Evolutionary conservation across 2,888 invertebrate species (phyloP).

Genomic region (Lypha dubia): DNA sequence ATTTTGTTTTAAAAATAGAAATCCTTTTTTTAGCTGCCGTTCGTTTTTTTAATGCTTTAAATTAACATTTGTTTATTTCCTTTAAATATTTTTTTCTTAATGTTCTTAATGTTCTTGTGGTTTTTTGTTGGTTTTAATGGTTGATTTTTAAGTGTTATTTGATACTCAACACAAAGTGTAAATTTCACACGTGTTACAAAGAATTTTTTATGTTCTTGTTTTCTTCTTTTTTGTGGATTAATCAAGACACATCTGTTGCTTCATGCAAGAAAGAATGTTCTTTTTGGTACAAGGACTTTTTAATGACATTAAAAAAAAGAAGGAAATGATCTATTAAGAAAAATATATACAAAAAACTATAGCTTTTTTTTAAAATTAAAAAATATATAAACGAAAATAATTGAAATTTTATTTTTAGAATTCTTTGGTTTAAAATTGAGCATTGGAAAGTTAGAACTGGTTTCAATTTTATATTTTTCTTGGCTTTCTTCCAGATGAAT

Average conservation of each 20-base stretch:
- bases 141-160: conserved; percentile 72
- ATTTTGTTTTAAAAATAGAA: conserved; percentile 61
- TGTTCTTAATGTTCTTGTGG: conserved; percentile 44
- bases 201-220: conserved; percentile 30
- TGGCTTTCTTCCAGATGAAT: no score
- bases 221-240: conserved; percentile 11
- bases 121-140: conserved; percentile 53
- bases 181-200: conserved; percentile 80
- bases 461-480: no score
- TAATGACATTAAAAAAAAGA: not conserved
- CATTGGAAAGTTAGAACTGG: no score
- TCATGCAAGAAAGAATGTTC: not conserved
- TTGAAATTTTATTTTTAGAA: not conserved
- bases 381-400: not conserved
- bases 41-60: not conserved
- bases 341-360: not conserved
- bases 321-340: not conserved
- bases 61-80: conserved; percentile 59
- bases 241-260: conserved; percentile 46
- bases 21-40: conserved; percentile 23
- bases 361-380: not conserved
- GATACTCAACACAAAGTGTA: conserved; percentile 75
- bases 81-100: conserved; percentile 14
- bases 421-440: no score
- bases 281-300: conserved; percentile 1